A percentile compares a stretch with the other conserved stretches of the same genome.
phyloP scores from a whole-genome alignment of 2,113 vertebrate genomes.

The Pungitius pungitius region DNA sequence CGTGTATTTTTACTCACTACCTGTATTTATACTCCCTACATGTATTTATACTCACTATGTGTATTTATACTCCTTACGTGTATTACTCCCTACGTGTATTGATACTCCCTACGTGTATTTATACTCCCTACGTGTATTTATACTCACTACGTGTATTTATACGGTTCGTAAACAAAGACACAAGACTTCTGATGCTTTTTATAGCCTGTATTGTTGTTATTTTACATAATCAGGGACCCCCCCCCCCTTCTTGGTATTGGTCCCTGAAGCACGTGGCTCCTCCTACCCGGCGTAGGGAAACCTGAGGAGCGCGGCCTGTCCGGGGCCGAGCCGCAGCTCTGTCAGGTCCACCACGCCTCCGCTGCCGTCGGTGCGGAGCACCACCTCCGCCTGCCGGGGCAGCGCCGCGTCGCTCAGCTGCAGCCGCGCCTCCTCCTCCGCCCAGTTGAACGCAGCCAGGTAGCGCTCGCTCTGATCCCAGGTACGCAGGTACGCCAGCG shows the following conservation, averaged over 20 bases:
- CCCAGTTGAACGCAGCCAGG: constrained; percentile 83
- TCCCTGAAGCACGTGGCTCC: too few species aligned
- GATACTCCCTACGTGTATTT: too few species aligned
- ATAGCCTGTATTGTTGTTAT: neutral
- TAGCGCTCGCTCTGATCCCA: constrained; percentile 89
- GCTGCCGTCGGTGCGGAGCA: constrained; percentile 74
- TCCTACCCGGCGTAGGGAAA: constrained; percentile 76
- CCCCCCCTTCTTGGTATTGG: too few species aligned
- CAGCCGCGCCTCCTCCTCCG: neutral
- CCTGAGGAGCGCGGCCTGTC: constrained; percentile 79
- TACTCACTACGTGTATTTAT: too few species aligned
- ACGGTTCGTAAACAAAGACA: neutral
- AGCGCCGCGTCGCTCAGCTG: constrained; percentile 16
- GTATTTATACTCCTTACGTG: too few species aligned
- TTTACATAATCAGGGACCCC: neutral
- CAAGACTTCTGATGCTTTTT: neutral
- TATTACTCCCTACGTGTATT: too few species aligned
- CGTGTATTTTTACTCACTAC: too few species aligned
- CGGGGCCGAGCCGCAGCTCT: constrained; percentile 66
- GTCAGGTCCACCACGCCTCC: constrained; percentile 60
- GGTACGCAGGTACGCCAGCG: constrained; percentile 78
- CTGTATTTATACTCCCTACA: too few species aligned
- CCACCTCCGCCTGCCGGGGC: constrained; percentile 59
- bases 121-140: too few species aligned
- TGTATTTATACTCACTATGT: too few species aligned